phyloP scores from a whole-genome alignment of 1,140 invertebrate genomes.

The Drepana arcuata region DNA sequence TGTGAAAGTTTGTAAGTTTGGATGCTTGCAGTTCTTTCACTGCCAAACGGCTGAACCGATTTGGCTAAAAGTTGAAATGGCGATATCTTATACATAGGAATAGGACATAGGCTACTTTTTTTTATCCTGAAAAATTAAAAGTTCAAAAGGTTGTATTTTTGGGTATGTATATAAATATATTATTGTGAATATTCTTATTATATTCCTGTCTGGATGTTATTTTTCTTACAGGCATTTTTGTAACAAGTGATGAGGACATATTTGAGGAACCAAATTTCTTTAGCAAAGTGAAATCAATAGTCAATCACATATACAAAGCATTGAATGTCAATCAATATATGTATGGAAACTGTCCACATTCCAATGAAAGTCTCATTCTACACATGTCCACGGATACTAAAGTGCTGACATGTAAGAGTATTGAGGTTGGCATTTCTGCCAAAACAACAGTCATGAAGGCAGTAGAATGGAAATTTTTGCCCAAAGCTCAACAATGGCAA shows the following conservation, averaged over 20 bases:
- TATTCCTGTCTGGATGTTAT: neutral
- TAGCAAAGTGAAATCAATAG: constrained; percentile 72
- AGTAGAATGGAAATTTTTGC: constrained; percentile 77
- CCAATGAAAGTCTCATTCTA: constrained; percentile 66
- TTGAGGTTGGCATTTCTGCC: constrained; percentile 46
- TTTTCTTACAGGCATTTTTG: constrained; percentile 47
- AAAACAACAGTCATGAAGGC: constrained; percentile 63
- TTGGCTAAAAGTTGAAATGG: no score
- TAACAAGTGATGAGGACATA: constrained; percentile 73
- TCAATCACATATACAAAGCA: constrained; percentile 72
- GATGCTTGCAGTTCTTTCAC: no score
- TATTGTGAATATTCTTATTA: no score
- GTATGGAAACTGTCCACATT: constrained; percentile 66
- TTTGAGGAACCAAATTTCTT: constrained; percentile 70
- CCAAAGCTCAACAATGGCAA: constrained; percentile 77
- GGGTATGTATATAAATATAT: no score
- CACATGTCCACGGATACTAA: constrained; percentile 70
- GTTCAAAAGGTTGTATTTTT: no score
- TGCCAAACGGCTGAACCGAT: no score
- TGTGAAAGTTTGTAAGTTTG: no score
- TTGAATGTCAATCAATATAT: constrained; percentile 73
- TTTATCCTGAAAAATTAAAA: no score
- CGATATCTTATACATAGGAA: no score
- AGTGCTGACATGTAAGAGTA: constrained; percentile 60
- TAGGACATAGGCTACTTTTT: no score